Evolutionary conservation across 1,140 invertebrate species (phyloP), one percentile per base, ranked within the genome.

Genomic region (Trinorchestia longiramus): DNA sequence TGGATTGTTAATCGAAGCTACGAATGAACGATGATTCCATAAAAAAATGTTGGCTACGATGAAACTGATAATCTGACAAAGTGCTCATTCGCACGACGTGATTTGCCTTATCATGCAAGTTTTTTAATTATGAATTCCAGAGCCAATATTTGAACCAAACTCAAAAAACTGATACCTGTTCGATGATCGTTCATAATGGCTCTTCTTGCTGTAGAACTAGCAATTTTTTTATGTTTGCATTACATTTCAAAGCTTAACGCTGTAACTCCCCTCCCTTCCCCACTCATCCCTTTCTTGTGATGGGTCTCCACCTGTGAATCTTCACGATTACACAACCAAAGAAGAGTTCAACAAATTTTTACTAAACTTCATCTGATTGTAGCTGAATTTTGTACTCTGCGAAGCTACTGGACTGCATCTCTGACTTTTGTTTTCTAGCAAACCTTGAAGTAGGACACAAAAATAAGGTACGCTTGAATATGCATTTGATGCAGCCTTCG

Each of bases 401-500:
- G 15, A 28, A 15, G 62, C 62, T 77, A 77, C 62, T 77, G 62
- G 62, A 77, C 62, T 77, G 62, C 62, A 77, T 77, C 28, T 77
- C 62, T 36, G 62, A 77, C 62, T 77, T 77, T 77, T 77, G 62
- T 77, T 77, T 77, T 77, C 62, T 11, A 77, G 62, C 11, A 77
- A 77, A 77, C 62, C 62, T 77, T 77, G 62, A 77, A 77, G 62
- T 77, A 77, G 62, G 62, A 77, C 15, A 77, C 47, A 77, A 77
- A 77, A 77, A 77, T 77, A 77, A 77, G 62, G 62, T 28, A 36
- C 62, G 36, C 62, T 77, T 77, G 62, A 77, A 77, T 77, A 77
- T 77, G 62, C 62, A 77, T 77, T 77, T 77, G 62, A 77, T 77
- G 62, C 62, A 77, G 62, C 62, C 62, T 77, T 77, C 62, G 62